Conservation (phyloP, 2,888 invertebrate species). For the Lacanobia oleracea region DNA sequence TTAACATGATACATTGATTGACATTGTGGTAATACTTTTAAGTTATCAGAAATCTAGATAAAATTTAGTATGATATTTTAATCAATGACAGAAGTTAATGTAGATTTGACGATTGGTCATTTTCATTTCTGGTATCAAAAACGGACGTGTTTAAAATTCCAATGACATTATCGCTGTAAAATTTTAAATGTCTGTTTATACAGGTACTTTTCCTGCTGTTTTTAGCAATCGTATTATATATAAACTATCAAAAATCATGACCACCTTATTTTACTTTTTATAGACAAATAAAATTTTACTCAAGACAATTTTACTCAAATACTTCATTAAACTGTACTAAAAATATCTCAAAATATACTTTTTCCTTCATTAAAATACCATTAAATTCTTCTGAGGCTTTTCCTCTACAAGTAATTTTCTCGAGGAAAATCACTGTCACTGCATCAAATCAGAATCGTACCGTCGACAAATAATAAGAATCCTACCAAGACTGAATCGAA, state of each 20-base stretch:
- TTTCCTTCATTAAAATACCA: neutral
- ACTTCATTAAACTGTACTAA: neutral
- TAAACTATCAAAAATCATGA: neutral
- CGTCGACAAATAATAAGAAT: constrained; percentile 28
- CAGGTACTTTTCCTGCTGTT: neutral
- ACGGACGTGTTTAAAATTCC: too few relatives aligned
- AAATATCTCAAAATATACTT: neutral
- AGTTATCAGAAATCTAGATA: too few relatives aligned
- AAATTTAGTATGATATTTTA: too few relatives aligned
- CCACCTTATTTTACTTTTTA: fast-evolving
- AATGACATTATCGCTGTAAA: too few relatives aligned
- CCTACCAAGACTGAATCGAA: constrained; percentile 31
- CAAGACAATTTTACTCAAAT: neutral
- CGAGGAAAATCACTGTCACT: constrained; percentile 38
- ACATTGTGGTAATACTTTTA: too few relatives aligned
- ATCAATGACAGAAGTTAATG: too few relatives aligned
- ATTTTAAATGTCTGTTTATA: too few relatives aligned
- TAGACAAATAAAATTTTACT: neutral
- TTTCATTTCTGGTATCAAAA: too few relatives aligned
- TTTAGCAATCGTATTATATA: neutral
- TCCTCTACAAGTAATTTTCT: constrained; percentile 9
- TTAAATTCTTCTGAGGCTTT: neutral
- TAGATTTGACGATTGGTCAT: too few relatives aligned
- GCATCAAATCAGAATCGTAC: constrained; percentile 29
- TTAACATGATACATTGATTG: neutral